A percentile compares a stretch with the other conserved stretches of the same genome.
These are phyloP conservation scores for Chymomyza costata DNA, from an alignment of 1,140 invertebrate species.

Conservation along the genomic window DNA sequence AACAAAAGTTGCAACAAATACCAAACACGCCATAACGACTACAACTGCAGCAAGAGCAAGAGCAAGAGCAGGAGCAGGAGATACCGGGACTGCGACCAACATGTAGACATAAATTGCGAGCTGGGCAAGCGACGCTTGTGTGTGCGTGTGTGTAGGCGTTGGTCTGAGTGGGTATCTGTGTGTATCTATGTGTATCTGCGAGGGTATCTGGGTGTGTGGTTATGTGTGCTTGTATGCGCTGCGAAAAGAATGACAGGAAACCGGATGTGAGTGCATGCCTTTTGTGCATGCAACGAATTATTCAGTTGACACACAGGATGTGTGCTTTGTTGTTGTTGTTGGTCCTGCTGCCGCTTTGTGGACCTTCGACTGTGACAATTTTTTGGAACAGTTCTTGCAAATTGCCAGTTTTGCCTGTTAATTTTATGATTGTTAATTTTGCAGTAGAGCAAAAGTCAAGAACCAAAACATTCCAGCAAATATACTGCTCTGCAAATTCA, in stretches of 20 bases:
- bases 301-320: slow-evolving; percentile 71
- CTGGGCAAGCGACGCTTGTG: slow-evolving; percentile 12
- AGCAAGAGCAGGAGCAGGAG: slow-evolving; percentile 14
- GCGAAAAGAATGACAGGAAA: slow-evolving; percentile 71
- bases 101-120: slow-evolving; percentile 60
- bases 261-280: slow-evolving; percentile 71
- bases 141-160: too few species aligned
- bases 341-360: slow-evolving; percentile 4
- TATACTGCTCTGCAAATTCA: too few species aligned
- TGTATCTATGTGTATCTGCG: background rate
- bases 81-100: background rate
- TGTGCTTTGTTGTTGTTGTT: slow-evolving; percentile 64
- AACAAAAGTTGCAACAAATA: slow-evolving; percentile 73
- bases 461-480: too few species aligned
- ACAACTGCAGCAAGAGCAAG: slow-evolving; percentile 39
- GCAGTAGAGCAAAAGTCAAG: too few species aligned
- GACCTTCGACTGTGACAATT: too few species aligned
- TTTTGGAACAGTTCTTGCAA: too few species aligned
- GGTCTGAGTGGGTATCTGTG: slow-evolving; percentile 3
- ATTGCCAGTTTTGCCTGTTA: too few species aligned
- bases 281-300: slow-evolving; percentile 73
- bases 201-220: background rate
- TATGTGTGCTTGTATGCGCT: slow-evolving; percentile 23
- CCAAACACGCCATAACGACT: slow-evolving; percentile 70
- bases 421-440: too few species aligned